Evolutionary conservation across 2,888 invertebrate genomes (phyloP).

Genomic region (Diploptera punctata): DNA sequence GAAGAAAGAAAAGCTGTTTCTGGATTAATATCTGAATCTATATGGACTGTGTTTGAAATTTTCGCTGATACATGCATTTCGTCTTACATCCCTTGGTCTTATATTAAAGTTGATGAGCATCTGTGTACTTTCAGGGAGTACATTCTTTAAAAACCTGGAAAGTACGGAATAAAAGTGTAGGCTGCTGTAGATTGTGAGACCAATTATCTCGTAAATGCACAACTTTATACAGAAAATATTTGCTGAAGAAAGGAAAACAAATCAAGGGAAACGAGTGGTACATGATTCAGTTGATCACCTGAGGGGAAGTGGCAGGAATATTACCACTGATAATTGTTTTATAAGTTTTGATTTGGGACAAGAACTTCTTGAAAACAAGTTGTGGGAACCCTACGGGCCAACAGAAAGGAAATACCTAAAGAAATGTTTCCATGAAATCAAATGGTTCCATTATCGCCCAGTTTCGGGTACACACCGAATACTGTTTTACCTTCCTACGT

Average conservation of each 20-base stretch:
- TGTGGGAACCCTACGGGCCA: not conserved
- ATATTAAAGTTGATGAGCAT: not conserved
- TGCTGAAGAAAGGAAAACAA: not conserved
- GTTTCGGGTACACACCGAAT: not conserved
- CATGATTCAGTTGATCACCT: not conserved
- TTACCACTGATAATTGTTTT: not conserved
- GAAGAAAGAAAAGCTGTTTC: not conserved
- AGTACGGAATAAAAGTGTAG: not conserved
- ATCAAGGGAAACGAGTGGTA: not conserved
- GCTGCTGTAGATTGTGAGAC: not conserved
- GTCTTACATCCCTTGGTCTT: not conserved
- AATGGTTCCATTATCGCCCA: not conserved
- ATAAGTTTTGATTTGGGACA: slow-evolving; percentile 10
- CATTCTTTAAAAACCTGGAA: not conserved
- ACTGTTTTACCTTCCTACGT: slow-evolving; percentile 1
- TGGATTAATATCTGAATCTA: not conserved
- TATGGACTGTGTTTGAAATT: not conserved
- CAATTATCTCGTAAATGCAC: not conserved
- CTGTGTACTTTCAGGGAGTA: not conserved
- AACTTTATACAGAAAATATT: not conserved
- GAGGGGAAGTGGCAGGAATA: not conserved
- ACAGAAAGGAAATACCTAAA: not conserved
- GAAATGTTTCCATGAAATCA: not conserved
- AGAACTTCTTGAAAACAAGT: not conserved
- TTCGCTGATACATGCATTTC: not conserved